Conservation (phyloP, 2,113 vertebrate species). For the Acanthisitta chloris region DNA sequence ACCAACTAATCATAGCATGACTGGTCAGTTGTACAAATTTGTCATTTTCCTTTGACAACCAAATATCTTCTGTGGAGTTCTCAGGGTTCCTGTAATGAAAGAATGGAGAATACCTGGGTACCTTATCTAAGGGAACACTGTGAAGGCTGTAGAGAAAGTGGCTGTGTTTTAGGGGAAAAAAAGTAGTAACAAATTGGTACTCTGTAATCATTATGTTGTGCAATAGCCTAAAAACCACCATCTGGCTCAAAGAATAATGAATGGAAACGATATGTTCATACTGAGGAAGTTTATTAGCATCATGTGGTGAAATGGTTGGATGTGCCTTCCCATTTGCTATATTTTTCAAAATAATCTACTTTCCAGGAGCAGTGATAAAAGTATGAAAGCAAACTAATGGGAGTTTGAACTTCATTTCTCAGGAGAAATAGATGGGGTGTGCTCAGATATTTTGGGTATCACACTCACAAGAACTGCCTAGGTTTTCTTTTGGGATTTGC, state of each 20-base stretch:
- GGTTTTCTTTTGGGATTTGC: not conserved
- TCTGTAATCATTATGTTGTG: not conserved
- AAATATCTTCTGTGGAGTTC: not conserved
- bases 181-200: not conserved
- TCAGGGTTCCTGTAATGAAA: not conserved
- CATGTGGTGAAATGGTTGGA: not conserved
- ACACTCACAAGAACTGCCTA: not conserved
- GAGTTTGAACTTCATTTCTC: not conserved
- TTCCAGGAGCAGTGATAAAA: not conserved
- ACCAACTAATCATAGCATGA: not conserved
- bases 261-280: not conserved
- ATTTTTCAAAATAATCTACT: not conserved
- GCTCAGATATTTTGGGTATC: not conserved
- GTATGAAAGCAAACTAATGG: not conserved
- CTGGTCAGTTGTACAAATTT: not conserved
- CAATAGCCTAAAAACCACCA: not conserved
- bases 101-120: not conserved
- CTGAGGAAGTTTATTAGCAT: not conserved
- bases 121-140: not conserved
- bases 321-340: not conserved
- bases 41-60: not conserved
- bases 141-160: not conserved
- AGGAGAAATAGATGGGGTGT: not conserved
- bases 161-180: accelerated
- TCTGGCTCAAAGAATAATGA: not conserved